Percentiles rank a stretch among this genome's conserved stretches.
These are phyloP conservation scores for Caenorhabditis auriculariae DNA, from an alignment of 2,888 invertebrate genomes.

Conservation along the genomic window DNA sequence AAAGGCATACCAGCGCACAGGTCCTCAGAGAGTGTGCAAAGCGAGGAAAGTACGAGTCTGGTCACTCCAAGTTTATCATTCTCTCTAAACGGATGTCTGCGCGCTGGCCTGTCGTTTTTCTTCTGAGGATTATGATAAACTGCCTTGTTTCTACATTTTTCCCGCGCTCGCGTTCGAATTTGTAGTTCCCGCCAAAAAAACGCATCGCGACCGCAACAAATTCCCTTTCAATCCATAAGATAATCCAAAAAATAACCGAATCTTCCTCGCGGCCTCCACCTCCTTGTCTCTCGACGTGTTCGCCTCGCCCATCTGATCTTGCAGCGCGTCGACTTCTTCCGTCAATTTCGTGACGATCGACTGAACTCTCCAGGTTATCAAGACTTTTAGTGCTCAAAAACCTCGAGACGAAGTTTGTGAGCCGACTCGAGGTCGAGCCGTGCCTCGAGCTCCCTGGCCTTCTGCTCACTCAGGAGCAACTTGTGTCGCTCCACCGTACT, in stretches of 20 bases:
- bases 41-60: too few relatives aligned
- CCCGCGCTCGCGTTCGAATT: too few relatives aligned
- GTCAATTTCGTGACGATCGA: slow-evolving; percentile 26
- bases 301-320: slow-evolving; percentile 29
- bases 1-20: too few relatives aligned
- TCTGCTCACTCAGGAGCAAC: slow-evolving; percentile 69
- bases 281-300: slow-evolving; percentile 22
- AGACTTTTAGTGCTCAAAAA: background rate
- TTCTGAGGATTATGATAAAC: too few relatives aligned
- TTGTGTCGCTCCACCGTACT: slow-evolving; percentile 64
- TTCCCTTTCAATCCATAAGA: background rate
- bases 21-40: too few relatives aligned
- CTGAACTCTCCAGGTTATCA: slow-evolving; percentile 14
- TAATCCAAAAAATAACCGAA: too few relatives aligned
- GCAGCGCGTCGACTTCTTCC: slow-evolving; percentile 42
- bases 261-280: slow-evolving; percentile 17
- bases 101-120: too few relatives aligned
- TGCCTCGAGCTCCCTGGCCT: slow-evolving; percentile 22
- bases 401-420: slow-evolving; percentile 80
- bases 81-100: too few relatives aligned
- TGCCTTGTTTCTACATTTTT: too few relatives aligned
- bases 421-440: slow-evolving; percentile 70
- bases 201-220: background rate
- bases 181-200: too few relatives aligned
- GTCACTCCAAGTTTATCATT: too few relatives aligned